Percentiles rank a stretch among this genome's conserved stretches.
Evolutionary conservation across 2,113 vertebrate genomes (phyloP).

Genomic region (Entelurus aequoreus): DNA sequence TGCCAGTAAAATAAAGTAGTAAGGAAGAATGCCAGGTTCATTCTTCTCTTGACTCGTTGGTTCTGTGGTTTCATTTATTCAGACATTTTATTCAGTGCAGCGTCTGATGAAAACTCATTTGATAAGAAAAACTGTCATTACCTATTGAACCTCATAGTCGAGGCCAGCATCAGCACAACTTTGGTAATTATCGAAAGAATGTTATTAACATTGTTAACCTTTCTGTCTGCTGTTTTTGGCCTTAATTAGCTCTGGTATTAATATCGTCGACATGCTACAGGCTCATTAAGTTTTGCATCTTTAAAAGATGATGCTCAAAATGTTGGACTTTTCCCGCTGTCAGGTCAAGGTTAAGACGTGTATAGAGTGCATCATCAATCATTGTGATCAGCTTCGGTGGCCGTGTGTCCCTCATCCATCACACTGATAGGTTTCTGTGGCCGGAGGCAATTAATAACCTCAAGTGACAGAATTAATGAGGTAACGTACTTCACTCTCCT

Average conservation of each 20-base stretch:
- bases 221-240: constrained; percentile 48
- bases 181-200: constrained; percentile 33
- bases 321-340: constrained; percentile 15
- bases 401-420: constrained; percentile 75
- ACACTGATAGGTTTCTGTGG: constrained; percentile 58
- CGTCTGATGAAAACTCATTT: constrained; percentile 60
- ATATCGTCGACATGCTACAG: constrained; percentile 41
- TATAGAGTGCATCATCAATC: constrained; percentile 68
- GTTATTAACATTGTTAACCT: constrained; percentile 36
- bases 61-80: constrained; percentile 5
- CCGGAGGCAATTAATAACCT: constrained; percentile 65
- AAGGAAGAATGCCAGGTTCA: too few relatives aligned
- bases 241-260: constrained; percentile 42
- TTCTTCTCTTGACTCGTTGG: constrained; percentile 11
- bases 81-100: constrained; percentile 58
- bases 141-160: constrained; percentile 16
- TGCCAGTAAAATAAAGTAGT: too few relatives aligned
- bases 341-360: constrained; percentile 68
- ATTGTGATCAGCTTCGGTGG: constrained; percentile 61
- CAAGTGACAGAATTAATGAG: constrained; percentile 58
- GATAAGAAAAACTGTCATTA: constrained; percentile 49
- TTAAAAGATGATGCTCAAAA: constrained; percentile 23
- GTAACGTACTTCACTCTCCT: constrained; percentile 66
- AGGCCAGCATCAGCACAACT: constrained; percentile 7
- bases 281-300: constrained; percentile 32